A percentile compares a stretch with the other conserved stretches of the same genome.
These are phyloP conservation scores for Tiphia femorata DNA, from an alignment of 2,888 invertebrate species.

Conservation along the genomic window DNA sequence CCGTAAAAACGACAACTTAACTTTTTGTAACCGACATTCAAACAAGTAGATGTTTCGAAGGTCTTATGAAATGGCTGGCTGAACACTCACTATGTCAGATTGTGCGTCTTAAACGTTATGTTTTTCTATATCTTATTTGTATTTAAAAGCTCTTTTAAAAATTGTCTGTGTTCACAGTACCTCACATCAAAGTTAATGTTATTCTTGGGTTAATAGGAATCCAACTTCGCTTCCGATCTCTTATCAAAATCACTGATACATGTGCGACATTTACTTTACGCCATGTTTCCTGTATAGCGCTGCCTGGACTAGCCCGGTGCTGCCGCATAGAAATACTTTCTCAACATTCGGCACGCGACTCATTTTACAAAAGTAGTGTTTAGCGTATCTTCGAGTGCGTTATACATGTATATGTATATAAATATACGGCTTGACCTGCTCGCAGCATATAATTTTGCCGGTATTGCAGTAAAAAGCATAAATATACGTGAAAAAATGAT, in stretches of 20 bases:
- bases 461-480: too few species aligned
- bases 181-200: constrained; percentile 3
- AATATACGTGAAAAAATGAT: too few species aligned
- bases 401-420: too few species aligned
- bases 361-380: too few species aligned
- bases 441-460: too few species aligned
- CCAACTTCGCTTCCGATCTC: constrained; percentile 25
- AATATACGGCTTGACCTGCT: too few species aligned
- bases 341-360: too few species aligned
- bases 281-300: constrained; percentile 50
- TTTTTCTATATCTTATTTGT: constrained; percentile 3
- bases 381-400: too few species aligned
- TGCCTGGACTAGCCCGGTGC: constrained; percentile 5
- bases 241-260: constrained; percentile 62
- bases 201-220: constrained; percentile 8
- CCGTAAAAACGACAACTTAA: too few species aligned
- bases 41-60: constrained; percentile 19
- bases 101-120: constrained; percentile 21
- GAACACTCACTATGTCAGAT: constrained; percentile 37
- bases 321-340: constrained; percentile 4
- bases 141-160: neutral
- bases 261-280: constrained; percentile 61
- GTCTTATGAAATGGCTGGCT: constrained; percentile 42
- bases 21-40: too few species aligned
- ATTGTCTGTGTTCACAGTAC: neutral